Percentiles rank a stretch among this genome's conserved stretches.
Evolutionary conservation across 2,797 vertebrate species (phyloP).

Genomic region (Chanos chanos): DNA sequence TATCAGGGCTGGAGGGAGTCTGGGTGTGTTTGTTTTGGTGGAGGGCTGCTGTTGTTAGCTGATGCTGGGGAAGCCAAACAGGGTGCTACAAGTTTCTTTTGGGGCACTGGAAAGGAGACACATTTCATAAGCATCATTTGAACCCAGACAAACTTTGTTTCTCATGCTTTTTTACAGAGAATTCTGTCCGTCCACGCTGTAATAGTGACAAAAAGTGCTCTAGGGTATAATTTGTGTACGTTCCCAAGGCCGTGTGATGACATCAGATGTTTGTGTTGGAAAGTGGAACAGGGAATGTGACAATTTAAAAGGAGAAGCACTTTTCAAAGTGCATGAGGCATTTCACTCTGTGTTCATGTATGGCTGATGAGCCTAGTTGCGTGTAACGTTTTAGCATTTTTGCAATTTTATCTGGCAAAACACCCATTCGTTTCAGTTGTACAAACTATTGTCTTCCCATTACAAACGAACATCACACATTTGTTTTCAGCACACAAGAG

Average conservation of each 20-base stretch:
- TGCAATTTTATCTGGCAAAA: neutral
- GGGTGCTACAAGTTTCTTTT: constrained; percentile 12
- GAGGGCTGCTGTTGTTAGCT: constrained; percentile 38
- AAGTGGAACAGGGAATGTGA: constrained; percentile 22
- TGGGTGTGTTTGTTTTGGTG: constrained; percentile 43
- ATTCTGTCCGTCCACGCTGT: constrained; percentile 27
- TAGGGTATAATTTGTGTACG: constrained; percentile 29
- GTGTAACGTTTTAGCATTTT: neutral
- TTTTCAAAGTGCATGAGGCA: constrained; percentile 12
- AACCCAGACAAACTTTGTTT: constrained; percentile 10
- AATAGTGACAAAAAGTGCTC: constrained; percentile 22
- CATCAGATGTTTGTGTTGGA: constrained; percentile 40
- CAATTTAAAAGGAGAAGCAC: constrained; percentile 16
- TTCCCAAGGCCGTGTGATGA: constrained; percentile 34
- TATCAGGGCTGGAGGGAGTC: constrained; percentile 34
- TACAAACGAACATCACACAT: too few relatives aligned
- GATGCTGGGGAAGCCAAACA: constrained; percentile 17
- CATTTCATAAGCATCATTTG: constrained; percentile 23
- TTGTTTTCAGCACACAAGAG: too few relatives aligned
- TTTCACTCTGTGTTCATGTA: neutral
- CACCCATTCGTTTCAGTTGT: neutral
- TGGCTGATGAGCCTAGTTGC: neutral
- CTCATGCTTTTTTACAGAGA: constrained; percentile 3
- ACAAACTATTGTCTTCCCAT: neutral
- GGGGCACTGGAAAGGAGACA: constrained; percentile 24